These are phyloP conservation scores for Trochalopteron elliotii DNA, from an alignment of 2,113 vertebrate species.

Conservation along the genomic window DNA sequence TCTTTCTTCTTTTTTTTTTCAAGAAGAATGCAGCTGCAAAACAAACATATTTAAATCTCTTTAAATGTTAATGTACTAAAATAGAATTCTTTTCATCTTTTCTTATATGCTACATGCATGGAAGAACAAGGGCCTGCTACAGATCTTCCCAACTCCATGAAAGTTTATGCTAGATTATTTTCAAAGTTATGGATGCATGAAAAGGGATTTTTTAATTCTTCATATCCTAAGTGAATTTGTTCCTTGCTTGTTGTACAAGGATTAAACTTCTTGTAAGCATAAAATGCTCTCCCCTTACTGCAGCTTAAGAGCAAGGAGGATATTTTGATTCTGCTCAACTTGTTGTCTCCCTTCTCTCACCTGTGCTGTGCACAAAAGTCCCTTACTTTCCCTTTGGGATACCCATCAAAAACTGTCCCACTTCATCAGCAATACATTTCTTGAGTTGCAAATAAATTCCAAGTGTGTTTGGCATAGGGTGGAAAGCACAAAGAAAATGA, in stretches of 20 bases:
- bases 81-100: background rate
- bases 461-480: background rate
- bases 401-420: background rate
- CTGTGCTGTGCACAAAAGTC: background rate
- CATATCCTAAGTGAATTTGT: background rate
- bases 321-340: background rate
- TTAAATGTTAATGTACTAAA: background rate
- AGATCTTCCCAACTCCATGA: background rate
- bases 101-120: background rate
- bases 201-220: background rate
- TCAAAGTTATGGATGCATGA: background rate
- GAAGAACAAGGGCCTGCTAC: background rate
- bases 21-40: background rate
- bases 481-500: conserved; percentile 27
- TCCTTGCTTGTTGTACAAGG: background rate
- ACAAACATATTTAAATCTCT: background rate
- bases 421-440: background rate
- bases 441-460: background rate
- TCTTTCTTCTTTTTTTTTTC: background rate
- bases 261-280: background rate
- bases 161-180: background rate
- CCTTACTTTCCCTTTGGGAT: background rate
- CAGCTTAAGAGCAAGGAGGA: background rate
- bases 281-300: background rate
- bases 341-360: background rate